Base-by-base conservation (phyloP, 1,140 invertebrate genomes). In the Conus ventricosus region DNA sequence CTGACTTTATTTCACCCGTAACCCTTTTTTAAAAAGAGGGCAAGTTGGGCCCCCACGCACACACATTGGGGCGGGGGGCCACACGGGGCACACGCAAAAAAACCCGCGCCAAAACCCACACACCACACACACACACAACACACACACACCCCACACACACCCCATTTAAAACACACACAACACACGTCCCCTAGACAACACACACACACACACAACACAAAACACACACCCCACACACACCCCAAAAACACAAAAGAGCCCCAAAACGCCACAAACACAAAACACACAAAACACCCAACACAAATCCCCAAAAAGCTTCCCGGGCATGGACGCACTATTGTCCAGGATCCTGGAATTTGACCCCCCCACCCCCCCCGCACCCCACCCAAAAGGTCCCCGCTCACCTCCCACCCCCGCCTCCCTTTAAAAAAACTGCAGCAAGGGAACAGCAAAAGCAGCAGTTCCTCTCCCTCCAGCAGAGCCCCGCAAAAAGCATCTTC, bases 101-200 rank as follows among this genome's bases (percentile, higher is more conserved):
- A 6, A 57, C 55, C 6, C 55, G 13, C 55, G 55, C 55, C 6
- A 7, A 57, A 6, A 57, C 27, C 27, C 75, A 78, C 75, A 78
- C 75, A 25, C 17, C 5, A 39, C n/a, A 51, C 75, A 78, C 25
- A 78, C n/a, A 78, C 23, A 27, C 25, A 27, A 78, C 75, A 78
- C 75, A 78, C 75, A 78, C 75, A 78, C 75, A 78, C 75, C 75
- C 7, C 75, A 78, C 75, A 78, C 27, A 39, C 25, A 78, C 75
- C 5, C 25, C 5, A 5, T 10, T 25, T 39, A 4, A 78, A 8
- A 71, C 67, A 71, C 67, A 71, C 67, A 71, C 67, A 71, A 11
- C 67, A 71, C 67, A 11, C 67, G 20, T 17, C 5, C 67, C 8
- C 67, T 20, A 8, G 20, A 8, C 5, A 8, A 71, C 67, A 11